Evolutionary conservation across 1,140 invertebrate genomes (phyloP).

Genomic region (Copidosoma floridanum): DNA sequence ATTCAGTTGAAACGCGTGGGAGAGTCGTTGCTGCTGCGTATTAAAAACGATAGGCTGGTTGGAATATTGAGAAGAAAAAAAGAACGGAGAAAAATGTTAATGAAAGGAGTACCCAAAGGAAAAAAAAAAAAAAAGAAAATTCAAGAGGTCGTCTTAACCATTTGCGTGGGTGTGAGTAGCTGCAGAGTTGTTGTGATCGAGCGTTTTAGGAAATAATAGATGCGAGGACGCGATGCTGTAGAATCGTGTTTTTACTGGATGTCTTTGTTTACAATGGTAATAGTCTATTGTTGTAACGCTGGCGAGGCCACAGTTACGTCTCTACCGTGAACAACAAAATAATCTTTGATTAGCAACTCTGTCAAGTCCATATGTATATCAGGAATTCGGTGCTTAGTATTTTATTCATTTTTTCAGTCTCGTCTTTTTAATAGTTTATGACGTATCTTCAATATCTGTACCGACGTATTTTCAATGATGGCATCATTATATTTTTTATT

Average conservation of each 20-base stretch:
- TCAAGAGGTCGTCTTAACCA: not conserved
- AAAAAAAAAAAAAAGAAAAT: not conserved
- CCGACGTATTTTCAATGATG: too few relatives aligned
- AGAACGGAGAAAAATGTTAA: not conserved
- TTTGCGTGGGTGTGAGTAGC: not conserved
- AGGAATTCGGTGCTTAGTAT: too few relatives aligned
- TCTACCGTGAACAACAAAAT: too few relatives aligned
- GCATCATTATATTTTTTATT: too few relatives aligned
- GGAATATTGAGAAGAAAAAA: not conserved
- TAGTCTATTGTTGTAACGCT: not conserved
- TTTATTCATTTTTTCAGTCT: too few relatives aligned
- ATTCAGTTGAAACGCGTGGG: slow-evolving; percentile 13
- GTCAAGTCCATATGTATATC: too few relatives aligned
- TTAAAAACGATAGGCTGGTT: not conserved
- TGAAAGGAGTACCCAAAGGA: not conserved
- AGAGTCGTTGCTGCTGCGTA: not conserved
- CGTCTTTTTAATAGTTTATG: too few relatives aligned
- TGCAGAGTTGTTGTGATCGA: not conserved
- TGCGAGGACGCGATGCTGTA: not conserved
- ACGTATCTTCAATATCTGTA: too few relatives aligned
- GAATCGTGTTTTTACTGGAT: too few relatives aligned
- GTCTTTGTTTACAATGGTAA: slow-evolving; percentile 6
- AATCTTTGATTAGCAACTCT: too few relatives aligned
- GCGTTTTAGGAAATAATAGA: slow-evolving; percentile 7
- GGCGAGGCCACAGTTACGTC: not conserved